Percentiles rank a stretch among this genome's conserved stretches.
Conservation (phyloP, 2,113 vertebrate genomes). For the Riparia riparia region DNA sequence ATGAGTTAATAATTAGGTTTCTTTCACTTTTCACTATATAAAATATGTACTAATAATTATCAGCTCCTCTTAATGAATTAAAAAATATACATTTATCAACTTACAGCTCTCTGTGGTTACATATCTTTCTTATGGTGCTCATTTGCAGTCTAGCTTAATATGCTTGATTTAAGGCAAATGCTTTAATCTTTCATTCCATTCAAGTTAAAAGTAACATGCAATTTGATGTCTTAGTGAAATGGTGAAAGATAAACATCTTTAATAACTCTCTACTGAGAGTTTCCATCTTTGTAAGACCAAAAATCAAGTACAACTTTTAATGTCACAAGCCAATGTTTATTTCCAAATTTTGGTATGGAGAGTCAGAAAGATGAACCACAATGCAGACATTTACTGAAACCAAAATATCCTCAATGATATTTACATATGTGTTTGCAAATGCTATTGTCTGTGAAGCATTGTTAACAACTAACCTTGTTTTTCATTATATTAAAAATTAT, state of each 20-base stretch:
- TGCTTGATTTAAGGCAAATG: background rate
- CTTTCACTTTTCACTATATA: background rate
- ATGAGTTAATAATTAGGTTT: background rate
- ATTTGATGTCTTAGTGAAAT: background rate
- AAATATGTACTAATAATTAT: background rate
- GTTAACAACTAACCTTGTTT: background rate
- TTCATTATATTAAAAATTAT: background rate
- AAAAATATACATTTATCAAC: background rate
- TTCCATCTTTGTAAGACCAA: background rate
- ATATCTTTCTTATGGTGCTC: background rate
- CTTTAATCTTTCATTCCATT: background rate
- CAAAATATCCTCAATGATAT: background rate
- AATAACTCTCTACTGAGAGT: background rate
- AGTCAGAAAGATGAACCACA: background rate
- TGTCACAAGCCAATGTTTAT: fast-evolving
- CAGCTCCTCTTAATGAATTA: background rate
- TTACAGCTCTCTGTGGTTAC: background rate
- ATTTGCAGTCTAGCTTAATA: background rate
- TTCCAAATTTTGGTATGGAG: background rate
- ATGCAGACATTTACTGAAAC: background rate
- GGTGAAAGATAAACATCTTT: background rate
- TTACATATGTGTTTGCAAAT: background rate
- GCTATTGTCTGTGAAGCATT: background rate
- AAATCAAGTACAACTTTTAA: background rate
- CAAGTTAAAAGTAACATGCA: background rate